Evolutionary conservation across 2,888 invertebrate genomes (phyloP).

Genomic region (Drosophila quinaria): DNA sequence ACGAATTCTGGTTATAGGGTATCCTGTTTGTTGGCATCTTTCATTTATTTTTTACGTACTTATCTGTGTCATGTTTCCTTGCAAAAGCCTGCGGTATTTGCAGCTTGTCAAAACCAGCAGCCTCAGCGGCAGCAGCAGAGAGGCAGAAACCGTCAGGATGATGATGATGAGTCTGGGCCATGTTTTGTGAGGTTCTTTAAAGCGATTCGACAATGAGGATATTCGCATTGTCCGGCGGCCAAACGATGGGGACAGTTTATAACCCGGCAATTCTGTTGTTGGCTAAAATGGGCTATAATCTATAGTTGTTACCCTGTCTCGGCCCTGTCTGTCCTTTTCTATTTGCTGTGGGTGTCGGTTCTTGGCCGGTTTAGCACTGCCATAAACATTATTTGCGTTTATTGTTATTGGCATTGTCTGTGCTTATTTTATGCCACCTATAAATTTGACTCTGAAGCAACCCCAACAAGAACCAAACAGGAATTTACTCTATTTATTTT

Average conservation of each 20-base stretch:
- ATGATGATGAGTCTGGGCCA: constrained; percentile 29
- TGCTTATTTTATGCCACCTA: constrained; percentile 73
- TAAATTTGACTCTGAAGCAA: constrained; percentile 63
- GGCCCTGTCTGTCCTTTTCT: constrained; percentile 10
- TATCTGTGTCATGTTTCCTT: constrained; percentile 39
- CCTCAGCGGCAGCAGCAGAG: constrained; percentile 12
- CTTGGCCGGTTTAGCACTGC: constrained; percentile 66
- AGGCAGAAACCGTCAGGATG: constrained; percentile 13
- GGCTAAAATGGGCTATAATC: constrained; percentile 63
- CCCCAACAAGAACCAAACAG: constrained; percentile 25
- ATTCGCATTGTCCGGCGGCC: constrained; percentile 53
- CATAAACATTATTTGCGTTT: constrained; percentile 81
- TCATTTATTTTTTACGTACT: background rate
- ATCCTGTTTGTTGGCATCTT: background rate
- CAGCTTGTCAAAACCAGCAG: constrained; percentile 56
- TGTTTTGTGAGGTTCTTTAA: constrained; percentile 44
- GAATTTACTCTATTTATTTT: constrained; percentile 65
- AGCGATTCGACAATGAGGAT: constrained; percentile 39
- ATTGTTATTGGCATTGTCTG: constrained; percentile 82
- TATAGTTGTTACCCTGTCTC: constrained; percentile 46
- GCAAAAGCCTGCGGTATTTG: constrained; percentile 56
- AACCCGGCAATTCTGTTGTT: constrained; percentile 33
- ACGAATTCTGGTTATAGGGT: background rate
- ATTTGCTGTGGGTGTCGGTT: constrained; percentile 29
- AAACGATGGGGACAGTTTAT: constrained; percentile 50